Evolutionary conservation across 2,113 vertebrate genomes (phyloP).

Genomic region (Silurus glanis): DNA sequence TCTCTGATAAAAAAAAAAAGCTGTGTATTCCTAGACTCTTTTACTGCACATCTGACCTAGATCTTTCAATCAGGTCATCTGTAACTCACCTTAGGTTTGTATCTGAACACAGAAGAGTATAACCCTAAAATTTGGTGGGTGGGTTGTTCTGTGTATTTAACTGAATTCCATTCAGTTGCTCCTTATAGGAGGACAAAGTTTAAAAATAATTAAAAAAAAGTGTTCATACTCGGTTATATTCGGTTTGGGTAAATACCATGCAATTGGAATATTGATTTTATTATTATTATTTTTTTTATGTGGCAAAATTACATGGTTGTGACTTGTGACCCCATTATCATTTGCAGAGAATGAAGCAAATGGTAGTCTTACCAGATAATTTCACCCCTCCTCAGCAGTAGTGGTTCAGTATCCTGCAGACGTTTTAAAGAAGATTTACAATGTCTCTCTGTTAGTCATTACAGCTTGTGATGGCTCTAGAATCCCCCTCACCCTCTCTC

Average conservation of each 20-base stretch:
- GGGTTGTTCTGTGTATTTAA: background rate
- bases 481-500: conserved; percentile 29
- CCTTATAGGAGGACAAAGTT: background rate
- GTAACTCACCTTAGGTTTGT: background rate
- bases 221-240: background rate
- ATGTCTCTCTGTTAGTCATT: conserved; percentile 38
- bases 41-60: background rate
- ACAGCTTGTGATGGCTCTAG: conserved; percentile 29
- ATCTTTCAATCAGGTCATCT: background rate
- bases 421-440: background rate
- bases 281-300: background rate
- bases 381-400: conserved; percentile 6
- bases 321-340: background rate
- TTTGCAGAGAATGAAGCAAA: background rate
- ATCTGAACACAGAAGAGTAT: background rate
- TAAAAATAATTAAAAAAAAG: background rate
- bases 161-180: background rate
- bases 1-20: background rate
- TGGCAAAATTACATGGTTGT: background rate
- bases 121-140: background rate
- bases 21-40: background rate
- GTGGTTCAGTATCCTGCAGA: conserved; percentile 25
- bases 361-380: conserved; percentile 43
- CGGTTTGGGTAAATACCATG: background rate
- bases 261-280: background rate